Base-by-base conservation (phyloP, 2,113 vertebrate species). In the Chaenogobius annularis region DNA sequence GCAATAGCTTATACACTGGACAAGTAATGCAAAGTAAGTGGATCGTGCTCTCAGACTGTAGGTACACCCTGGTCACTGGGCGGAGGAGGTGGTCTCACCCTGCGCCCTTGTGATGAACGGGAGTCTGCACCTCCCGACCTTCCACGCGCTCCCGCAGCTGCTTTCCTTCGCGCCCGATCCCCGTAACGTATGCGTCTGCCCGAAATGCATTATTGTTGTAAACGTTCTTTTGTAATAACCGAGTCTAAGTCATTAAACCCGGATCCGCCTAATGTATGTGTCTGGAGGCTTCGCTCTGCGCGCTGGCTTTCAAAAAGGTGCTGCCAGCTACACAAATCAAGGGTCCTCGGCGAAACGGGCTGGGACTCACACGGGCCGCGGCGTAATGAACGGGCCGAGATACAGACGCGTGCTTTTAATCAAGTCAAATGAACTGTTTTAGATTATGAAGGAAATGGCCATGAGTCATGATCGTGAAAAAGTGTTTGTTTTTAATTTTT, bases 241-340 rank as follows among this genome's bases (percentile, higher is more conserved):
- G 22, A 73, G 72, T 31, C 12, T 12, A 56, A 72, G 23, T 5
- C 56, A 13, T 19, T 46, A 37, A 26, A 9, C 6, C 61, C 67
- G 70, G 63, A 81, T 78, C 82, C 82, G 55, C 50, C 40, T 80
- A 85, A 86, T 78, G 59, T 69, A 78, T 83, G 80, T 74, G 67
- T 43, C 46, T 22, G 0, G 61, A 66, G 31, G 17, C 1, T 15
- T 35, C 50, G 63, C 69, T 79, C 69, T 74, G 43, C 66, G 68
- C 5, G 62, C 61, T 35, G 74, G 37, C 37, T 70, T 26, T 66
- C 65, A 48, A 19, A 65, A 69, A 22, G 72, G 69, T n/a, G 35
- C 10, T 43, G 47, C 59, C 67, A 4, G 48, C 64, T 62, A 22
- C 58, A 37, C 67, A 75, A 43, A 71, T 84, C 69, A 74, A 44